Conservation (phyloP, 1,140 invertebrate species). For the Drosophila athabasca region DNA sequence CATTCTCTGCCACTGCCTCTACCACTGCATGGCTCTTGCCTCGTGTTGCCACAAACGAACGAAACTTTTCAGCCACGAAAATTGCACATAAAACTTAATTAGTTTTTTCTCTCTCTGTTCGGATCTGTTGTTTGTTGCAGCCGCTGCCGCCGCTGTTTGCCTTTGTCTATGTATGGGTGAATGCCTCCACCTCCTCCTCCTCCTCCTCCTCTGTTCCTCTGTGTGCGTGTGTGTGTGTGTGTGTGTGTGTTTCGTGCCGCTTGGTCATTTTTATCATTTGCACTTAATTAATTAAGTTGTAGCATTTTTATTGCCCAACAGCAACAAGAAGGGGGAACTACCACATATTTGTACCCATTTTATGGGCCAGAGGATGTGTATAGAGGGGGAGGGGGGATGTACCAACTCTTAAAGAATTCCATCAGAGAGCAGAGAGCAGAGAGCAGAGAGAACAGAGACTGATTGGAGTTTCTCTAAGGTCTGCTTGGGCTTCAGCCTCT, state of each 20-base stretch:
- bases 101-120: slow-evolving; percentile 66
- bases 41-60: slow-evolving; percentile 43
- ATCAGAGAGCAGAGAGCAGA: no score
- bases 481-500: no score
- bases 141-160: slow-evolving; percentile 10
- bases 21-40: background rate
- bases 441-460: no score
- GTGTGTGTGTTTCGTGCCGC: slow-evolving; percentile 58
- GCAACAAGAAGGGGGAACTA: slow-evolving; percentile 33
- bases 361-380: no score
- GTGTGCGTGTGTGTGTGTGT: slow-evolving; percentile 18
- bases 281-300: slow-evolving; percentile 82
- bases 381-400: no score
- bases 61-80: slow-evolving; percentile 80
- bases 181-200: background rate
- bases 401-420: no score
- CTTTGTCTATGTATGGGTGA: slow-evolving; percentile 10
- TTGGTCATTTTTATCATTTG: slow-evolving; percentile 82
- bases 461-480: no score
- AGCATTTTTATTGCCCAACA: slow-evolving; percentile 75
- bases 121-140: slow-evolving; percentile 34
- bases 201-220: background rate
- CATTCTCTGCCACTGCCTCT: slow-evolving; percentile 17
- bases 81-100: slow-evolving; percentile 82
- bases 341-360: no score